phyloP scores from a whole-genome alignment of 2,888 invertebrate genomes.

The Kryphioiulus occultus region DNA sequence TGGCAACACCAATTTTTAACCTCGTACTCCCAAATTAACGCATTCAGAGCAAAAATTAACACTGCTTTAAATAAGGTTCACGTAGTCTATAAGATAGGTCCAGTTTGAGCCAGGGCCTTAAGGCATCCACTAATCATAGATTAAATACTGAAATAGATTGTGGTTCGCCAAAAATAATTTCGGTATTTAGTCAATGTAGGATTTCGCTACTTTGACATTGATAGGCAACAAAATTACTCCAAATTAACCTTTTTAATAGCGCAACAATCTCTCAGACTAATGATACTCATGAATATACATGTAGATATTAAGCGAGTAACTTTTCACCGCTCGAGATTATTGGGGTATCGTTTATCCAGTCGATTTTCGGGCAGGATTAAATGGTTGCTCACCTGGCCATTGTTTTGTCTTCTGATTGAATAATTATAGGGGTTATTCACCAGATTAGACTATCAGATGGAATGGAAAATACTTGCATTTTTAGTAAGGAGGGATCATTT shows the following conservation, averaged over 20 bases:
- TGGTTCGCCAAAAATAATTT: neutral
- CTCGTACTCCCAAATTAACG: neutral
- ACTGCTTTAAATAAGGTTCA: neutral
- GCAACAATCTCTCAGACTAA: neutral
- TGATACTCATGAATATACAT: neutral
- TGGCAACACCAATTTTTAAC: neutral
- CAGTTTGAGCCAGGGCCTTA: neutral
- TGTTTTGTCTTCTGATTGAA: constrained; percentile 1
- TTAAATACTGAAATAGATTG: neutral
- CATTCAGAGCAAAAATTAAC: neutral
- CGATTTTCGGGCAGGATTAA: neutral
- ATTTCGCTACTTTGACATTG: neutral
- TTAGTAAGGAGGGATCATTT: neutral
- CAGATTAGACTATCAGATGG: constrained; percentile 28
- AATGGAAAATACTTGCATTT: constrained; percentile 24
- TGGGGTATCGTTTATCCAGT: neutral
- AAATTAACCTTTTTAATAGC: neutral
- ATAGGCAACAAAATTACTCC: constrained; percentile 25
- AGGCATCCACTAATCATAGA: neutral
- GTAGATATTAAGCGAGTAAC: neutral
- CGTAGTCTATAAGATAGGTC: neutral
- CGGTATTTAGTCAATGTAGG: neutral
- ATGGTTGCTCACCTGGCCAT: constrained; percentile 39
- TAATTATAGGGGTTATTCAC: constrained; percentile 40
- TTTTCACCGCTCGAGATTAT: neutral